Evolutionary conservation across 2,797 vertebrate species (phyloP), one percentile per base, ranked within the genome.

Genomic region (Dicrostonyx torquatus): DNA sequence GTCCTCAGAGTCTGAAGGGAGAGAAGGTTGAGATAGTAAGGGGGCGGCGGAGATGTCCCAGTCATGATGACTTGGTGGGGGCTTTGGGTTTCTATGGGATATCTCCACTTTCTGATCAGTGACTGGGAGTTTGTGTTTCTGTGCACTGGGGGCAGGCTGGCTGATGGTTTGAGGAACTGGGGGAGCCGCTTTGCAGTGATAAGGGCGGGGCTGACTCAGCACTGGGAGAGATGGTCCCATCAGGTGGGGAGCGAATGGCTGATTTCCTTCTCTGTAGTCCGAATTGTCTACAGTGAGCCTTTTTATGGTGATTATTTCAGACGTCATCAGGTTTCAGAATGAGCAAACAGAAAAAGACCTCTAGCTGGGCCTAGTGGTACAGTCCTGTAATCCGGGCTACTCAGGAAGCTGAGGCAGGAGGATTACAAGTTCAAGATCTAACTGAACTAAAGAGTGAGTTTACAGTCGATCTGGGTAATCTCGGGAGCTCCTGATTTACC

Each of bases 181-280:
- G 85, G n/a, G 26, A 79, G 37, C 15, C 1, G 31, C 9, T 43
- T 84, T 31, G 31, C 66, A n/a, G 72, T 18, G 12, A 58, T 70
- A 43, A 55, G 24, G 37, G 45, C 29, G 18, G 7, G n/a, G 43
- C 78, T 40, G 80, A 13, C 43, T 48, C 9, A 75, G n/a, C 37
- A 11, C 4, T 26, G 26, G 34, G 64, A 20, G 17, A 48, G 17
- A 48, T 24, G 62, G 29, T 18, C 13, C 13, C 1, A 5, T 82
- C 2, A 0, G 62, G 22, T 5, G 20, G 18, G 17, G 34, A 13
- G 31, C 9, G 1, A n/a, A 64, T 85, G 77, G 40, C 48, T 80
- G 48, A 12, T 29, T 86, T 85, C 22, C 48, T 77, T 60, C 60
- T 92, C 48, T 34, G 90, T 94, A 87, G 92, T 86, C 62, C 88